phyloP scores from a whole-genome alignment of 2,888 invertebrate species.

The Lutraria lutraria region DNA sequence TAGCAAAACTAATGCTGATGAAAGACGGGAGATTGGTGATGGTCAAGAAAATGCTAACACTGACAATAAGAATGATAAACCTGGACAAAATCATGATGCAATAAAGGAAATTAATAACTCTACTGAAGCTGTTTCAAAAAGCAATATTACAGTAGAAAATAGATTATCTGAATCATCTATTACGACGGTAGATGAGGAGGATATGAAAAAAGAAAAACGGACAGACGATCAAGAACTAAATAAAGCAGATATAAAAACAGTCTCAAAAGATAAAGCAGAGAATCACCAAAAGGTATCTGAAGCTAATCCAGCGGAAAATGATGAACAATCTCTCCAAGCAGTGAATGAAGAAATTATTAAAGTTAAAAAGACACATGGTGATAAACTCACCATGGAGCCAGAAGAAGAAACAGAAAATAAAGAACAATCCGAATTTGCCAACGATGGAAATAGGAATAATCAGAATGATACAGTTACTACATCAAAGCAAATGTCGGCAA shows the following conservation, averaged over 20 bases:
- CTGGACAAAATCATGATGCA: not conserved
- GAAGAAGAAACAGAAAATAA: too few relatives aligned
- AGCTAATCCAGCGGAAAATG: too few relatives aligned
- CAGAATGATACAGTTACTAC: not conserved
- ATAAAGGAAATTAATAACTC: not conserved
- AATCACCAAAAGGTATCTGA: not conserved
- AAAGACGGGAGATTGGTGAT: not conserved
- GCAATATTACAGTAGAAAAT: not conserved
- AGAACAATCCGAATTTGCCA: too few relatives aligned
- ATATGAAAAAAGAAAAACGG: not conserved
- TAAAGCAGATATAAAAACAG: not conserved
- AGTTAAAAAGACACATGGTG: too few relatives aligned
- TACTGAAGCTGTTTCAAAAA: not conserved
- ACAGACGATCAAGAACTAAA: not conserved
- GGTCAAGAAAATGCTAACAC: not conserved
- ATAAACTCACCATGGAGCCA: too few relatives aligned
- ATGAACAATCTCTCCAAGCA: too few relatives aligned
- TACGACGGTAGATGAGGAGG: not conserved
- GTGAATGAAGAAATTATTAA: too few relatives aligned
- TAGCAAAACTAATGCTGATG: not conserved
- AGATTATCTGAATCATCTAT: not conserved
- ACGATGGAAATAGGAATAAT: too few relatives aligned
- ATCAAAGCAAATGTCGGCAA: not conserved
- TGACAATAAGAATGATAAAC: not conserved
- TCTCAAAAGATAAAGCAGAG: not conserved